Percentiles rank a stretch among this genome's conserved stretches.
Evolutionary conservation across 2,888 invertebrate genomes (phyloP).

Genomic region (Spodoptera picta): DNA sequence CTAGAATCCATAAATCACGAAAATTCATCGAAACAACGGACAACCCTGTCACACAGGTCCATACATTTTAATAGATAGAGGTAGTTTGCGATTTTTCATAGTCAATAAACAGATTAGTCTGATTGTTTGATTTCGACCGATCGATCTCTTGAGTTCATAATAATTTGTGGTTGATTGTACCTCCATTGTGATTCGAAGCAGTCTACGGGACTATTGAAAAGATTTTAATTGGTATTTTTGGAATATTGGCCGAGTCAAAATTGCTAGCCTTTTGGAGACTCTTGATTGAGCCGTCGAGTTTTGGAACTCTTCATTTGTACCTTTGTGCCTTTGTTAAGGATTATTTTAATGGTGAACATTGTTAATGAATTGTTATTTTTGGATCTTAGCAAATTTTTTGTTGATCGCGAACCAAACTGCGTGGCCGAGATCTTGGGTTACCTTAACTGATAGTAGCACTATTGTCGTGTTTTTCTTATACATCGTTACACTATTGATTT

Average conservation of each 20-base stretch:
- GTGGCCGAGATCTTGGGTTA: no score
- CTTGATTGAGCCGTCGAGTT: constrained; percentile 52
- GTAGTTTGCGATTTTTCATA: constrained; percentile 72
- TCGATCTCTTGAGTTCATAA: constrained; percentile 50
- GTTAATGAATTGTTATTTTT: neutral
- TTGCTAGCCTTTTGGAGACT: constrained; percentile 43
- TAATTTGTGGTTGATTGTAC: constrained; percentile 60
- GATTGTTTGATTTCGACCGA: constrained; percentile 60
- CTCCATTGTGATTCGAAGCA: constrained; percentile 62
- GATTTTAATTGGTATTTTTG: constrained; percentile 52
- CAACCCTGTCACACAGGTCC: constrained; percentile 53
- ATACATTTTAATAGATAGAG: constrained; percentile 60
- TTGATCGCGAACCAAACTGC: no score
- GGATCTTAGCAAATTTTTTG: neutral
- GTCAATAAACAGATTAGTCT: constrained; percentile 65
- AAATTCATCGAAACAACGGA: constrained; percentile 31
- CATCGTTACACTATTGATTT: neutral
- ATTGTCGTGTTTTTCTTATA: neutral
- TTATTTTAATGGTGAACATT: neutral
- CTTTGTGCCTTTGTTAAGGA: constrained; percentile 26
- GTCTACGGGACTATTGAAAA: constrained; percentile 48
- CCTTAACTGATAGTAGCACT: no score
- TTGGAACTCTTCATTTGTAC: constrained; percentile 40
- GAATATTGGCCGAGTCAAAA: constrained; percentile 54
- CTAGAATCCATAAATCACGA: constrained; percentile 28